A percentile compares a stretch with the other conserved stretches of the same genome.
Evolutionary conservation across 92 coral and sea anemone genomes (phyloP).

Genomic region (Zoanthus solanderi): DNA sequence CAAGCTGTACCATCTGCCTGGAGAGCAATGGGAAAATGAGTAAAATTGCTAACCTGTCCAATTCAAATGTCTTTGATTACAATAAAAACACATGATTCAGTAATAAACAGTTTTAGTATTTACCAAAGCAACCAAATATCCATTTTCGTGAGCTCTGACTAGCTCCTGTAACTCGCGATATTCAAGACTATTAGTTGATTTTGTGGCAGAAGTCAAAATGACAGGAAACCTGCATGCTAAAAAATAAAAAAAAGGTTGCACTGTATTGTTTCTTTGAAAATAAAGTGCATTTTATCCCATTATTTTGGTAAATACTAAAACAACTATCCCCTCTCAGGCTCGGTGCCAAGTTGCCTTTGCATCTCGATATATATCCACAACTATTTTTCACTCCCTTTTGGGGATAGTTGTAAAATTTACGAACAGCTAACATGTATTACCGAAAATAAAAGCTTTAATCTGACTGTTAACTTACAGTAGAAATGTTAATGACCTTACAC

Average conservation of each 20-base stretch:
- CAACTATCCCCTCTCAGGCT: too few relatives aligned
- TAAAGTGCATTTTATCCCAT: too few relatives aligned
- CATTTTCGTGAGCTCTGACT: background rate
- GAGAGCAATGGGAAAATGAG: background rate
- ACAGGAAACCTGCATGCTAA: too few relatives aligned
- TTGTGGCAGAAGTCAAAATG: too few relatives aligned
- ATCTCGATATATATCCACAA: too few relatives aligned
- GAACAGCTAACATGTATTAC: background rate
- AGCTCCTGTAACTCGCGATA: too few relatives aligned
- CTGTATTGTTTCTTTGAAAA: background rate
- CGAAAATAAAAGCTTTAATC: background rate
- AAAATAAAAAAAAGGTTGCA: too few relatives aligned
- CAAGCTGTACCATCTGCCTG: conserved; percentile 99
- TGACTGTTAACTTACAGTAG: background rate
- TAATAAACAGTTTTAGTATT: background rate
- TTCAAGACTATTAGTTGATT: too few relatives aligned
- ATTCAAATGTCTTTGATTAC: background rate
- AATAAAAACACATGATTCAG: background rate
- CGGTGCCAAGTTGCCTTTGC: background rate
- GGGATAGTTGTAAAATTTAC: background rate
- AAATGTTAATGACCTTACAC: background rate
- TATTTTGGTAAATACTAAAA: too few relatives aligned
- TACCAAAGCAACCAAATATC: too few relatives aligned
- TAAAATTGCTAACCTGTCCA: background rate
- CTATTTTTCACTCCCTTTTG: background rate